These are phyloP conservation scores for Gastracanthus pulcherrimus DNA, from an alignment of 2,888 invertebrate genomes.

Conservation along the genomic window DNA sequence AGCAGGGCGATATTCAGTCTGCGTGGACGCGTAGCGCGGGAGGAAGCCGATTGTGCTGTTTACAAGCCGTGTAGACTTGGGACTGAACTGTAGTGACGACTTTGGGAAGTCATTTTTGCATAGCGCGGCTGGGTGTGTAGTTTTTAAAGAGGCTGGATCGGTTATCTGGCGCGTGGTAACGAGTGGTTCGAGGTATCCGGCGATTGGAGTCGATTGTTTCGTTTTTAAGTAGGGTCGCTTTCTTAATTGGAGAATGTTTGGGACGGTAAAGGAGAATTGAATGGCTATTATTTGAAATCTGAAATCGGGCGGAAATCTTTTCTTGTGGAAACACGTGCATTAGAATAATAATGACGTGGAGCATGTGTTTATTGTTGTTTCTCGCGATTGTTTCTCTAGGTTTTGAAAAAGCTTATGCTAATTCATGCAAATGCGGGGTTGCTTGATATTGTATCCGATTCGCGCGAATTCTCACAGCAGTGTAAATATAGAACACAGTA, in stretches of 20 bases:
- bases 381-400: neutral
- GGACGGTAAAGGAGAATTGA: neutral
- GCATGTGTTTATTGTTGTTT: too few relatives aligned
- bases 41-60: neutral
- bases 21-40: too few relatives aligned
- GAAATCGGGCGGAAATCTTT: too few relatives aligned
- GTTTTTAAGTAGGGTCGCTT: conserved; percentile 10
- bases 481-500: neutral
- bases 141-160: neutral
- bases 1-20: neutral
- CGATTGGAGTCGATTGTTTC: neutral
- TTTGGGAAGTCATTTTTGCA: neutral
- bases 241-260: neutral
- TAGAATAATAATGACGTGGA: too few relatives aligned
- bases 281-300: neutral
- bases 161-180: neutral
- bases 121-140: neutral
- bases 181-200: neutral
- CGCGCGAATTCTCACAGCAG: neutral
- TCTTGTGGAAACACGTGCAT: too few relatives aligned
- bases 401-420: conserved; percentile 10
- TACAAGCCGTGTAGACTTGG: neutral
- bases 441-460: conserved; percentile 4
- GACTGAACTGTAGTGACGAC: neutral
- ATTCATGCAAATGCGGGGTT: neutral